Evolutionary conservation across 2,797 vertebrate genomes (phyloP).

Genomic region (Melanotaenia boesemani): DNA sequence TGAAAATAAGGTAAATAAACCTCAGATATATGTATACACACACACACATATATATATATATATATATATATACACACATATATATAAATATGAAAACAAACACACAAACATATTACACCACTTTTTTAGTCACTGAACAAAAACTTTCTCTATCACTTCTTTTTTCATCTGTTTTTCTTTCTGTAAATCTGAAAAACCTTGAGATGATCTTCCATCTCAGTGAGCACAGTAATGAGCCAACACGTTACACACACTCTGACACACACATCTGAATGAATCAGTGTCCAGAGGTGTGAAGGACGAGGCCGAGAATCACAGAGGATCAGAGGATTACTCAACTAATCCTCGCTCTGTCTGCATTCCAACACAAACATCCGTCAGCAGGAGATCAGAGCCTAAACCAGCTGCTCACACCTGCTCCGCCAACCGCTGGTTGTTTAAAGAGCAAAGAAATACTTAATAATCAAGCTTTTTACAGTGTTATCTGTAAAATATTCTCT

Average conservation of each 20-base stretch:
- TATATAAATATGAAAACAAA: too few species aligned
- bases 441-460: too few species aligned
- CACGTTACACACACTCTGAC: background rate
- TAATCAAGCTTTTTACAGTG: too few species aligned
- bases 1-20: too few species aligned
- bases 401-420: background rate
- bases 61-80: too few species aligned
- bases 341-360: constrained; percentile 58
- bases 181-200: background rate
- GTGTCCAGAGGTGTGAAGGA: constrained; percentile 37
- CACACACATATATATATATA: too few species aligned
- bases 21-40: too few species aligned
- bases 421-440: too few species aligned
- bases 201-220: background rate
- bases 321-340: constrained; percentile 59
- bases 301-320: constrained; percentile 40
- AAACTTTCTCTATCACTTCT: too few species aligned
- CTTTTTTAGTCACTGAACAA: too few species aligned
- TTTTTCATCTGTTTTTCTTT: background rate
- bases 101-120: too few species aligned
- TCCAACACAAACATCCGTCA: constrained; percentile 66
- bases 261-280: background rate
- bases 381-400: constrained; percentile 7
- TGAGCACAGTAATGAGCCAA: background rate
- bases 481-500: too few species aligned